Conservation (phyloP, 2,113 vertebrate genomes). For the Phaetusa simplex region DNA sequence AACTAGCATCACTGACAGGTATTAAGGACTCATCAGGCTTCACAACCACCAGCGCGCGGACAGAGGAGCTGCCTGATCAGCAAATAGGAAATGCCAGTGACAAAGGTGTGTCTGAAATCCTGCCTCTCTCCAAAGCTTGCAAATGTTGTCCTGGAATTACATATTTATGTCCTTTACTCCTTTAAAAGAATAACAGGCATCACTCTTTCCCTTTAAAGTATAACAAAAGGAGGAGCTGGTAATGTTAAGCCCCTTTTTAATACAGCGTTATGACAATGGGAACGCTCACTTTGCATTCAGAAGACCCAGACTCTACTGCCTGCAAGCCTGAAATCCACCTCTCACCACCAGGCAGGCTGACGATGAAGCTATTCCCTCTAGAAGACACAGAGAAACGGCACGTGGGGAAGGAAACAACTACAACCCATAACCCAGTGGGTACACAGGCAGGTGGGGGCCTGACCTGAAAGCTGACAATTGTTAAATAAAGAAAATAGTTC, state of each 20-base stretch:
- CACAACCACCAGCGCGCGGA: not conserved
- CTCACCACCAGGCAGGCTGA: not conserved
- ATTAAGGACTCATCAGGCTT: slow-evolving; percentile 32
- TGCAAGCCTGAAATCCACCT: not conserved
- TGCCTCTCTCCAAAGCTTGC: not conserved
- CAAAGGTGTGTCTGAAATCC: not conserved
- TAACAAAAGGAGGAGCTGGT: not conserved
- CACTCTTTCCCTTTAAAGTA: not conserved
- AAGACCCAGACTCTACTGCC: not conserved
- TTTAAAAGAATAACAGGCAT: not conserved
- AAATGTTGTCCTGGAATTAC: not conserved
- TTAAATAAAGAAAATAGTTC: not conserved
- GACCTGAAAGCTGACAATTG: not conserved
- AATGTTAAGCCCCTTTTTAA: not conserved
- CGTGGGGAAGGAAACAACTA: not conserved
- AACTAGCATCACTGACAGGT: slow-evolving; percentile 16
- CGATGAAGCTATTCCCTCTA: not conserved
- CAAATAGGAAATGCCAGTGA: not conserved
- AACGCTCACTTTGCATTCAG: not conserved
- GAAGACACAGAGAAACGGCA: not conserved
- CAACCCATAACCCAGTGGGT: not conserved
- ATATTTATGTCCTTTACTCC: not conserved
- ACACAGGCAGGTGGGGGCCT: not conserved
- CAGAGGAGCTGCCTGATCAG: slow-evolving; percentile 24
- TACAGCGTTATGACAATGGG: not conserved